These are phyloP conservation scores for Platichthys flesus DNA, from an alignment of 2,113 vertebrate genomes.

Conservation along the genomic window DNA sequence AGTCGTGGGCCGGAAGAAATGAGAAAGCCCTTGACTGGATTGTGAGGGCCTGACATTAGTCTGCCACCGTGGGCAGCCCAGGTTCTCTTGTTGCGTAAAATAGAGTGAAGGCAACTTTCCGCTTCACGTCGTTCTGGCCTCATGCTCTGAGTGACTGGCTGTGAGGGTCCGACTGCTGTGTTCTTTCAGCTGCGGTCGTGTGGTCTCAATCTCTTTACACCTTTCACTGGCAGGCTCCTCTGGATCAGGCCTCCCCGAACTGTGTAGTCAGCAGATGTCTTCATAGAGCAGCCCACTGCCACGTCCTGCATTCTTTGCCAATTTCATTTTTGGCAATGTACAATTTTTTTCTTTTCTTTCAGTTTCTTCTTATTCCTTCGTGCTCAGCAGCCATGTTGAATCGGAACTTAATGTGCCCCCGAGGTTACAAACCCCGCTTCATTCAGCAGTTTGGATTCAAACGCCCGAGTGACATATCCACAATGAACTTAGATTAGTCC, in stretches of 20 bases:
- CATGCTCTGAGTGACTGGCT: slow-evolving; percentile 68
- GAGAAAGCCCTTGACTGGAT: slow-evolving; percentile 63
- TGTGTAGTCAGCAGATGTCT: slow-evolving; percentile 85
- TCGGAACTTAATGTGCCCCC: slow-evolving; percentile 59
- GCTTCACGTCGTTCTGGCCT: slow-evolving; percentile 66
- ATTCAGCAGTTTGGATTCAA: slow-evolving; percentile 65
- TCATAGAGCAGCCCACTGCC: slow-evolving; percentile 70
- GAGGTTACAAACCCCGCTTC: slow-evolving; percentile 56
- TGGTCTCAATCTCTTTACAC: slow-evolving; percentile 77
- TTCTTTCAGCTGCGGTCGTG: slow-evolving; percentile 72
- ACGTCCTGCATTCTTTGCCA: slow-evolving; percentile 67
- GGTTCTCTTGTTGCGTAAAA: slow-evolving; percentile 68
- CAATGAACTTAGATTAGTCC: slow-evolving; percentile 47
- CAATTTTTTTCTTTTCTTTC: slow-evolving; percentile 49
- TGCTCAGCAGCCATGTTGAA: slow-evolving; percentile 67
- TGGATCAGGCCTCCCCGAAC: slow-evolving; percentile 74
- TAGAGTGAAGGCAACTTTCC: slow-evolving; percentile 66
- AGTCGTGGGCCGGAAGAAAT: slow-evolving; percentile 50
- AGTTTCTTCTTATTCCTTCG: slow-evolving; percentile 67
- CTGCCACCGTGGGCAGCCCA: slow-evolving; percentile 62
- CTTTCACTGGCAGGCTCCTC: slow-evolving; percentile 73
- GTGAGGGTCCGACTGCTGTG: slow-evolving; percentile 60
- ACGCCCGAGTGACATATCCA: slow-evolving; percentile 47
- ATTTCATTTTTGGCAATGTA: slow-evolving; percentile 65
- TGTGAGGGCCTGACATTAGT: slow-evolving; percentile 64